Evolutionary conservation across 2,888 invertebrate genomes (phyloP).

Genomic region (Patella depressa): DNA sequence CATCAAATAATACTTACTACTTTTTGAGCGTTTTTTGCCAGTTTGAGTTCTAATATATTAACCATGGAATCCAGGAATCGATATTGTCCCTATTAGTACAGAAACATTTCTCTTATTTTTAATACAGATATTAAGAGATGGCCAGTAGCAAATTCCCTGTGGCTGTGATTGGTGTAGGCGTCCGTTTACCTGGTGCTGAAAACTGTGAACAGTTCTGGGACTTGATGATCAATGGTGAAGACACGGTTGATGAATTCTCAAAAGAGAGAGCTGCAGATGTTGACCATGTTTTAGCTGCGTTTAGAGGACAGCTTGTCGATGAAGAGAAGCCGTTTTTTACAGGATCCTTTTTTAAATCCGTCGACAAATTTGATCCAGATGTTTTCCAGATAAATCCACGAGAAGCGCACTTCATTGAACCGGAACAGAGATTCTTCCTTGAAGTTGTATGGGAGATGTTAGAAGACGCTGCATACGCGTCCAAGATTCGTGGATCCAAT

Average conservation of each 20-base stretch:
- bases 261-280: slow-evolving; percentile 16
- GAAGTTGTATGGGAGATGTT: slow-evolving; percentile 25
- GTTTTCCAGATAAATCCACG: slow-evolving; percentile 21
- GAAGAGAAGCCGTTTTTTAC: slow-evolving; percentile 3
- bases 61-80: no score
- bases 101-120: background rate
- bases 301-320: background rate
- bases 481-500: slow-evolving; percentile 19
- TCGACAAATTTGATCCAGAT: slow-evolving; percentile 26
- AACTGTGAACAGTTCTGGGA: slow-evolving; percentile 27
- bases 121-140: slow-evolving; percentile 9
- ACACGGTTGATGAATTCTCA: slow-evolving; percentile 18
- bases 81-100: no score
- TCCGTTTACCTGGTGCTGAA: slow-evolving; percentile 18
- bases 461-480: slow-evolving; percentile 24
- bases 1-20: no score
- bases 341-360: background rate
- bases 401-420: slow-evolving; percentile 27
- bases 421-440: slow-evolving; percentile 28
- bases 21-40: no score
- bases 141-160: slow-evolving; percentile 26
- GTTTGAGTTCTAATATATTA: no score
- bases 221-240: slow-evolving; percentile 19
- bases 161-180: slow-evolving; percentile 22
- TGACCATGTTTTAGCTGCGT: background rate